These are phyloP conservation scores for Chaunax sp. DNA, from an alignment of 2,797 vertebrate species.

Conservation along the genomic window DNA sequence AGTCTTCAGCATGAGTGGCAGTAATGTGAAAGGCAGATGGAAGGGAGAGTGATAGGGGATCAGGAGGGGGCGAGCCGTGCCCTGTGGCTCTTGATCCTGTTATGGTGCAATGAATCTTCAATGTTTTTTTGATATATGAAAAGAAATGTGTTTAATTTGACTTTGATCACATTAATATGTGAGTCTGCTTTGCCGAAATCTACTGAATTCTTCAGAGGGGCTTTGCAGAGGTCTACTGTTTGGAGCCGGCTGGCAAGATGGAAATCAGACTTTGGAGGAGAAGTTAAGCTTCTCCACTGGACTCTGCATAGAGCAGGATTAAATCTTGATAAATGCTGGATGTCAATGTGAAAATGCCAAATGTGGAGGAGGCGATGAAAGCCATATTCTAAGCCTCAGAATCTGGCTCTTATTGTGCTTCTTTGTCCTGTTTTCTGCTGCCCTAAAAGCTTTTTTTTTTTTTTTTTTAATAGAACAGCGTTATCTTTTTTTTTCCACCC, in stretches of 20 bases:
- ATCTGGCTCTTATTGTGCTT: constrained; percentile 18
- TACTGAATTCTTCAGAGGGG: constrained; percentile 26
- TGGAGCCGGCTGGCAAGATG: constrained; percentile 30
- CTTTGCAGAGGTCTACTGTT: constrained; percentile 48
- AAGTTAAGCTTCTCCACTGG: constrained; percentile 60
- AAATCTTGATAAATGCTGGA: constrained; percentile 68
- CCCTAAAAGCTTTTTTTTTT: constrained; percentile 29
- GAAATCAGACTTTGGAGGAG: constrained; percentile 38
- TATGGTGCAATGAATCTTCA: constrained; percentile 56
- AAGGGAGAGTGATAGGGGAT: constrained; percentile 57
- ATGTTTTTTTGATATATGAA: constrained; percentile 70
- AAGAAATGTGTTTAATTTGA: constrained; percentile 70
- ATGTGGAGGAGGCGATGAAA: constrained; percentile 40
- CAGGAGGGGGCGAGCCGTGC: constrained; percentile 50
- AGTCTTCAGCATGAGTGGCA: constrained; percentile 55
- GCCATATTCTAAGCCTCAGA: constrained; percentile 14
- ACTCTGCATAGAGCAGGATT: constrained; percentile 30
- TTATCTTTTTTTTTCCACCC: constrained; percentile 34
- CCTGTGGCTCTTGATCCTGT: constrained; percentile 61
- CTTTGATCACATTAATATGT: constrained; percentile 68
- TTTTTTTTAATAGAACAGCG: neutral
- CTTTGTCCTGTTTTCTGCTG: constrained; percentile 2
- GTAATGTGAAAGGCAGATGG: constrained; percentile 73
- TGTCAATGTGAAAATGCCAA: constrained; percentile 67
- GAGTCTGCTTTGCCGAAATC: constrained; percentile 18